A percentile compares a stretch with the other conserved stretches of the same genome.
Evolutionary conservation across 2,888 invertebrate species (phyloP).

Genomic region (Elmis aenea): DNA sequence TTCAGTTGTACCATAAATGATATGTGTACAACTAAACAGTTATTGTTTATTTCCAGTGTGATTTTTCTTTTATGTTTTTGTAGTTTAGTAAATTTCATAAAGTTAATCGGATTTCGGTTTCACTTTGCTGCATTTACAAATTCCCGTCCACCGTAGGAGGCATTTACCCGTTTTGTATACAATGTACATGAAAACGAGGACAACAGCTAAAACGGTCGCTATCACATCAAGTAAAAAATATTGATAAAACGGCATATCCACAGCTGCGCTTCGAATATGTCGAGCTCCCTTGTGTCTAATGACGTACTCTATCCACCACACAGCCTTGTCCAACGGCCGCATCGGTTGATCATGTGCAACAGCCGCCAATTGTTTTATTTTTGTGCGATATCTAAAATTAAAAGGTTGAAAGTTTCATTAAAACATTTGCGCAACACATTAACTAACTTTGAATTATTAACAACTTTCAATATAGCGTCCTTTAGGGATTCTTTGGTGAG

Average conservation of each 20-base stretch:
- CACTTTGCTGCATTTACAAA: too few relatives aligned
- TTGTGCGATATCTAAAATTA: slow-evolving; percentile 28
- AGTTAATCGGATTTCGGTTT: too few relatives aligned
- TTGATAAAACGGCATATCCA: slow-evolving; percentile 26
- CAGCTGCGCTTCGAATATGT: slow-evolving; percentile 23
- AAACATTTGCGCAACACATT: too few relatives aligned
- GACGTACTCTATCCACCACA: slow-evolving; percentile 36
- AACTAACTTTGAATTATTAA: slow-evolving; percentile 21
- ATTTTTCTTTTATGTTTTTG: too few relatives aligned
- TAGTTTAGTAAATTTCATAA: too few relatives aligned
- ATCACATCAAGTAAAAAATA: slow-evolving; percentile 29
- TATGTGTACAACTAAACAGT: too few relatives aligned
- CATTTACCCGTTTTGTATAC: too few relatives aligned
- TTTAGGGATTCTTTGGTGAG: slow-evolving; percentile 32
- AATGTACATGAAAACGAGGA: too few relatives aligned
- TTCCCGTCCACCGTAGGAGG: too few relatives aligned
- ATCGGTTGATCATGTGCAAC: slow-evolving; percentile 30
- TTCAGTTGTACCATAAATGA: too few relatives aligned
- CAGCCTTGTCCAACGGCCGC: slow-evolving; percentile 29
- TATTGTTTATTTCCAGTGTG: too few relatives aligned
- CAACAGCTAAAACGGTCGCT: slow-evolving; percentile 1
- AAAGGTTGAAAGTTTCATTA: too few relatives aligned
- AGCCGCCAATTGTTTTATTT: slow-evolving; percentile 16
- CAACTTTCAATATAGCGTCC: slow-evolving; percentile 28
- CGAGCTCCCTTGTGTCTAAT: slow-evolving; percentile 30